These are phyloP conservation scores for Eupithecia subumbrata DNA, from an alignment of 2,888 invertebrate genomes.

Conservation along the genomic window DNA sequence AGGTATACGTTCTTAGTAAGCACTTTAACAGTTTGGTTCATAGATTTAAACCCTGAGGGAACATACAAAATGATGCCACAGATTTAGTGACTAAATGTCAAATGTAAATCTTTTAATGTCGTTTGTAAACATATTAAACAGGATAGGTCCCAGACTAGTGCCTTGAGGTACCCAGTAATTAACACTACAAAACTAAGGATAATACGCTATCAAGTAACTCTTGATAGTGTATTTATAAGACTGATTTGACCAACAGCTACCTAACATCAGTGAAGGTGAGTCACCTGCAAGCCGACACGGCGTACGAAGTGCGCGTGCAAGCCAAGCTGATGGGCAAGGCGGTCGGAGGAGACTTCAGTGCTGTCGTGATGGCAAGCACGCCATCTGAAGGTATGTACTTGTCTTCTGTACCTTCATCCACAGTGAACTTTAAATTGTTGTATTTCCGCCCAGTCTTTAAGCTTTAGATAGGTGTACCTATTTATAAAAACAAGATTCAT, in stretches of 20 bases:
- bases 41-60: too few relatives aligned
- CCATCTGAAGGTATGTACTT: constrained; percentile 85
- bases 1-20: too few relatives aligned
- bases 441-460: too few relatives aligned
- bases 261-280: constrained; percentile 80
- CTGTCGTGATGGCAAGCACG: constrained; percentile 85
- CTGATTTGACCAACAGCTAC: constrained; percentile 66
- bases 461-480: background rate
- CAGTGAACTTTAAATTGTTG: background rate
- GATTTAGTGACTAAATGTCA: too few relatives aligned
- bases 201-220: too few relatives aligned
- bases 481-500: background rate
- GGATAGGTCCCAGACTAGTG: background rate
- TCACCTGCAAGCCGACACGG: constrained; percentile 86
- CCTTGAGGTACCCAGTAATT: background rate
- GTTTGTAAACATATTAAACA: background rate
- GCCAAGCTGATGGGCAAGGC: constrained; percentile 74
- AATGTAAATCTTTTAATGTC: background rate
- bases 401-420: background rate
- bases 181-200: background rate
- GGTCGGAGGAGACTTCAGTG: constrained; percentile 82
- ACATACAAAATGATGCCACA: too few relatives aligned
- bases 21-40: too few relatives aligned
- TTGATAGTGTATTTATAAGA: background rate
- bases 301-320: constrained; percentile 88